Evolutionary conservation across 2,888 invertebrate species (phyloP).

Genomic region (Acleris holmiana): DNA sequence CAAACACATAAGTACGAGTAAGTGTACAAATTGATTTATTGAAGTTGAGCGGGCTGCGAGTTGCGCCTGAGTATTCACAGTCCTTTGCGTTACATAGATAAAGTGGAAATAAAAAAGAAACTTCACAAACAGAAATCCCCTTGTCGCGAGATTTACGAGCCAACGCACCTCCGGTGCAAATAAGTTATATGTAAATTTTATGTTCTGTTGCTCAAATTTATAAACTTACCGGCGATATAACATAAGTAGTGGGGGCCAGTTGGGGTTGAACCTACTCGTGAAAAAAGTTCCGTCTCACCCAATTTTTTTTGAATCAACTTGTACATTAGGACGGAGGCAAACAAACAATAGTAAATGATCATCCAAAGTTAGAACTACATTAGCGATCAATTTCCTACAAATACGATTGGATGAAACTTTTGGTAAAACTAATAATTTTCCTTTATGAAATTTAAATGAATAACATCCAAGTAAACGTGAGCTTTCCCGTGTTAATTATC

Average conservation of each 20-base stretch:
- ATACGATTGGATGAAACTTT: conserved; percentile 78
- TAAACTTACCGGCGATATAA: conserved; percentile 35
- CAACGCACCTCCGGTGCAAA: conserved; percentile 76
- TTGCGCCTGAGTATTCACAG: conserved; percentile 80
- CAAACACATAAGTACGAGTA: conserved; percentile 73
- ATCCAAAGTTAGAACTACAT: conserved; percentile 71
- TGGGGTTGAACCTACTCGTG: conserved; percentile 10
- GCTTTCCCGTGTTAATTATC: conserved; percentile 73
- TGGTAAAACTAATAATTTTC: conserved; percentile 77
- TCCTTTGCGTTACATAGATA: conserved; percentile 79
- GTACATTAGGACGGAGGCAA: conserved; percentile 38
- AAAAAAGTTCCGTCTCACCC: conserved; percentile 6
- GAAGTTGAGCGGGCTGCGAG: conserved; percentile 79
- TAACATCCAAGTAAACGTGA: conserved; percentile 67
- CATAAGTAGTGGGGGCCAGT: conserved; percentile 23
- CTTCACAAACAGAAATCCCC: conserved; percentile 83
- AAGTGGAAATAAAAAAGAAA: conserved; percentile 83
- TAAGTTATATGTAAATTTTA: conserved; percentile 81
- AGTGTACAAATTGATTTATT: conserved; percentile 84
- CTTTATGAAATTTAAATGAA: conserved; percentile 77
- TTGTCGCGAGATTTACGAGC: conserved; percentile 82
- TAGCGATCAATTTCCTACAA: conserved; percentile 77
- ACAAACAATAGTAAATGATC: conserved; percentile 53
- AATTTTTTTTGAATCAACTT: conserved; percentile 17
- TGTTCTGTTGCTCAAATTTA: conserved; percentile 53